These are phyloP conservation scores for Epinephelus moara DNA, from an alignment of 2,113 vertebrate genomes.

Conservation along the genomic window DNA sequence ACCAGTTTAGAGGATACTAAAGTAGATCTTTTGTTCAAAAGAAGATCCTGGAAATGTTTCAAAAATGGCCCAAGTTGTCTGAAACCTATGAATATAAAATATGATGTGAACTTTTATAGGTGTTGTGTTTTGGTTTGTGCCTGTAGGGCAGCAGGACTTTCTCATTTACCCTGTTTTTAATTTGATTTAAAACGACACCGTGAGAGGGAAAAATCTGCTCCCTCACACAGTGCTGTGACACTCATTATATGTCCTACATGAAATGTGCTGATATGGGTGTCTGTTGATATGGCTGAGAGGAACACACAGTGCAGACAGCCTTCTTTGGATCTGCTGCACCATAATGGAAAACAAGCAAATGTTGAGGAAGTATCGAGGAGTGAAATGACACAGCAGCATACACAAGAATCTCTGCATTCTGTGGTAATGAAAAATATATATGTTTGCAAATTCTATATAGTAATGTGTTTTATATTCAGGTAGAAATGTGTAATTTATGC, in stretches of 20 bases:
- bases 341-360: conserved; percentile 19
- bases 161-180: neutral
- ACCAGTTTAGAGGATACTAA: conserved; percentile 12
- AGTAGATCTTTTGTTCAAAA: conserved; percentile 28
- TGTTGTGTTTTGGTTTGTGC: neutral
- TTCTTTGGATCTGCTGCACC: conserved; percentile 7
- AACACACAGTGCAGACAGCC: neutral
- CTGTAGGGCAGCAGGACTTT: neutral
- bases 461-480: neutral
- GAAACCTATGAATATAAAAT: neutral
- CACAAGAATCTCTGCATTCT: neutral
- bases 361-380: neutral
- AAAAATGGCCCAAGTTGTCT: neutral
- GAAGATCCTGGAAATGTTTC: neutral
- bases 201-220: neutral
- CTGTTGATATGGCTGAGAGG: neutral
- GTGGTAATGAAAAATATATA: neutral
- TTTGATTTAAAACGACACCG: neutral
- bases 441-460: neutral
- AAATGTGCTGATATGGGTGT: conserved; percentile 21
- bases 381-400: neutral
- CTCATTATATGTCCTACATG: neutral
- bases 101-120: neutral
- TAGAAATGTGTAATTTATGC: neutral
- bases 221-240: neutral